phyloP scores from a whole-genome alignment of 2,797 vertebrate species.

The Phyllotis vaccarum region DNA sequence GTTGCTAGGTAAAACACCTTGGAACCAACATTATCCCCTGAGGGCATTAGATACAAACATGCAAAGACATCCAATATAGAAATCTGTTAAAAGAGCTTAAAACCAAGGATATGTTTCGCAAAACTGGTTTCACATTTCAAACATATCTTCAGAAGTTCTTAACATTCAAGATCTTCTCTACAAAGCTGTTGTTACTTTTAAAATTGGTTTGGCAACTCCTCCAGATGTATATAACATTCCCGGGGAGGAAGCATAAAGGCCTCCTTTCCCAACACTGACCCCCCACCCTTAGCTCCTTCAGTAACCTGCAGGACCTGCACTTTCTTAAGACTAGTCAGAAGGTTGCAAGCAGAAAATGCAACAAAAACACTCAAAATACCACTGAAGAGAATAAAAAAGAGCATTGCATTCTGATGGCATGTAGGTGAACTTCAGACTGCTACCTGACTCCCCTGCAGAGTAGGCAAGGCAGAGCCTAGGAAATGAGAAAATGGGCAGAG shows the following conservation, averaged over 20 bases:
- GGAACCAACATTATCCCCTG: neutral
- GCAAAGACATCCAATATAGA: neutral
- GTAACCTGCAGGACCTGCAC: neutral
- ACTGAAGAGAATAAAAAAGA: neutral
- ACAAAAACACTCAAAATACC: neutral
- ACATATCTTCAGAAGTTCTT: neutral
- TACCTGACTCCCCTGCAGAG: neutral
- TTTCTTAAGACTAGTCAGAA: neutral
- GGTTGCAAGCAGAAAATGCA: neutral
- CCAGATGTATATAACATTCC: neutral
- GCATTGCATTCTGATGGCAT: neutral
- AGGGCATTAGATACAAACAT: neutral
- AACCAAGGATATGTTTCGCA: neutral
- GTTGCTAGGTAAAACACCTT: neutral
- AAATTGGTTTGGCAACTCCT: neutral
- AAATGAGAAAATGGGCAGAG: neutral
- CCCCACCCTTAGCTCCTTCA: neutral
- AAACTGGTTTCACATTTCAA: neutral
- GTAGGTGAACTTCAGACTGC: neutral
- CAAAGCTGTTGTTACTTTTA: neutral
- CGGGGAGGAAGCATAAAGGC: too few species aligned
- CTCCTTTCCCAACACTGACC: neutral
- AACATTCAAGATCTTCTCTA: neutral
- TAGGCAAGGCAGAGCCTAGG: neutral
- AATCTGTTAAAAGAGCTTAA: neutral